Base-by-base conservation (phyloP, 2,113 vertebrate genomes). In the Narcine bancroftii region DNA sequence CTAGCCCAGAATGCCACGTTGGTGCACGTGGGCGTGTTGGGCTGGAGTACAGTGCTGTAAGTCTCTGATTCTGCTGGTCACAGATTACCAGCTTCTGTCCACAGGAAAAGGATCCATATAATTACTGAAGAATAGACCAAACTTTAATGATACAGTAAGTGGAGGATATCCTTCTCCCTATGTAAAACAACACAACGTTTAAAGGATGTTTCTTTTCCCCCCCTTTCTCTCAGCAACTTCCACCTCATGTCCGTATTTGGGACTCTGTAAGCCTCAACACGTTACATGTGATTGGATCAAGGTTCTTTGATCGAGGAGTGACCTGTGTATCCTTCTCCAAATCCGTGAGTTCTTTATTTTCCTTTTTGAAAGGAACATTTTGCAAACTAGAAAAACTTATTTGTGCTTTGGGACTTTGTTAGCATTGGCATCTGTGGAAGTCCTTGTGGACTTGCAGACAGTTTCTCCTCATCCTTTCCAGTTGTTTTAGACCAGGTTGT, bases 231-330 rank as follows among this genome's bases (percentile, higher is more conserved):
- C 92, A 98, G 97, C 95, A 94, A 3, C 94, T 98, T 92, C 94
- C 95, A 1, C 97, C 97, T 83, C 97, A 98, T 0, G 96, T 98
- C 17, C 97, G 97, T 3, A 94, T 98, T 76, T 98, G 98, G 98
- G 97, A 98, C 94, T 98, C 98, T 0, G 97, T 98, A 93, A 98
- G 97, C 93, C 96, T 98, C 89, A 98, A 97, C 94, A 98, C 98
- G 2, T 96, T 98, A 17, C 97, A 98, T 0, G 96, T 98, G 93
- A 94, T 98, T 73, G 97, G 97, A 79, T 95, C 95, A 77, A 97
- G 98, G 0, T 94, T 96, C 92, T 97, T 98, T 63, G 97, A 98
- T 94, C 93, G 97, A 89, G 97, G 97, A 0, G 97, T 98, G 92
- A 97, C 96, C 94, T 98, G 98, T 10, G 96, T 98, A 76, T 96